A percentile compares a stretch with the other conserved stretches of the same genome.
Evolutionary conservation across 2,113 vertebrate species (phyloP).

Genomic region (Cololabis saira): DNA sequence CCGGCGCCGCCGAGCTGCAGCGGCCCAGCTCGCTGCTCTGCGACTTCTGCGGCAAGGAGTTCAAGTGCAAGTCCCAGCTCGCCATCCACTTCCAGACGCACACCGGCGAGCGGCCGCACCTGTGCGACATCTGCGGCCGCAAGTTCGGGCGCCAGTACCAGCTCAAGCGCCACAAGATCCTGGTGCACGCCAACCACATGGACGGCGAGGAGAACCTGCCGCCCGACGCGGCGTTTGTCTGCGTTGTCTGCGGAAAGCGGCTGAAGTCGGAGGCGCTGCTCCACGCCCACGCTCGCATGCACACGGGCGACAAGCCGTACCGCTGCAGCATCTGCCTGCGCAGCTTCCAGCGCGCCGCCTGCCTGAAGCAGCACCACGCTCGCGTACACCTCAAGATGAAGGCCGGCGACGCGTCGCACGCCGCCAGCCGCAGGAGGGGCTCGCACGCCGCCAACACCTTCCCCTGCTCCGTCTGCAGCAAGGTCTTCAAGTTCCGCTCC

Average conservation of each 20-base stretch:
- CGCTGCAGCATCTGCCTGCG: constrained; percentile 56
- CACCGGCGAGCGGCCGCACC: constrained; percentile 68
- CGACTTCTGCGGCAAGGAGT: constrained; percentile 67
- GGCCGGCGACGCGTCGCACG: fast-evolving
- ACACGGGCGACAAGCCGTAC: constrained; percentile 38
- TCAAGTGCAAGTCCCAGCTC: constrained; percentile 66
- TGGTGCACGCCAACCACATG: constrained; percentile 22
- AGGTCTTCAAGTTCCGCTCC: constrained; percentile 53
- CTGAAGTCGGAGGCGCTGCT: constrained; percentile 43
- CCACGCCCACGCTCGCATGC: constrained; percentile 36
- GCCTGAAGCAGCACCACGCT: constrained; percentile 63
- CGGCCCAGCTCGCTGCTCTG: constrained; percentile 58
- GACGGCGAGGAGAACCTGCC: neutral
- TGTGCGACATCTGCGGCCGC: constrained; percentile 70
- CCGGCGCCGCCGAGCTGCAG: neutral
- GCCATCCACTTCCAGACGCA: constrained; percentile 61
- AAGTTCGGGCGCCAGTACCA: constrained; percentile 68
- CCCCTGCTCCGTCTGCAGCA: constrained; percentile 53
- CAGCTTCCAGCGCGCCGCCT: constrained; percentile 52
- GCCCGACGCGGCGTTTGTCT: neutral
- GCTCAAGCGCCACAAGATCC: constrained; percentile 62
- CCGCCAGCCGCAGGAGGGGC: neutral
- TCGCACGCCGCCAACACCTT: neutral
- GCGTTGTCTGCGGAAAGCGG: constrained; percentile 53
- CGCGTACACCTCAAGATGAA: constrained; percentile 47